These are phyloP conservation scores for Pelmatolapia mariae DNA, from an alignment of 2,113 vertebrate genomes.

Conservation along the genomic window DNA sequence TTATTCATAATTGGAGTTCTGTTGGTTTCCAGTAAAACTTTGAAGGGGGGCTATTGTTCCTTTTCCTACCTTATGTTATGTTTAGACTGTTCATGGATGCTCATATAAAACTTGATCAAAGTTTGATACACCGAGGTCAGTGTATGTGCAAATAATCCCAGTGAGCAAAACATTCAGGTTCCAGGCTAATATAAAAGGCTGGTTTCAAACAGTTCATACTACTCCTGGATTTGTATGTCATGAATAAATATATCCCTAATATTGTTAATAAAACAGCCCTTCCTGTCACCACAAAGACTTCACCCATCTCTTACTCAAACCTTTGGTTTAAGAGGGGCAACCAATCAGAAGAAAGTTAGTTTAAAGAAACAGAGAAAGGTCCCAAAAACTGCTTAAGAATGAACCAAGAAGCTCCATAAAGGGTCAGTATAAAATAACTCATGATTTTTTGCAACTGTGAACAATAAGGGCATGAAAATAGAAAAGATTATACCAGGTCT, in stretches of 20 bases:
- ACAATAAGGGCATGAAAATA: not conserved
- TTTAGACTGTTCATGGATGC: not conserved
- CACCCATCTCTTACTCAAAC: not conserved
- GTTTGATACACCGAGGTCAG: not conserved
- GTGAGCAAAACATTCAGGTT: not conserved
- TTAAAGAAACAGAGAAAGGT: not conserved
- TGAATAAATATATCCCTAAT: not conserved
- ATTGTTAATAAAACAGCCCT: not conserved
- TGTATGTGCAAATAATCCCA: not conserved
- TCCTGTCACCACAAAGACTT: not conserved
- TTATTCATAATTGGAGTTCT: not conserved
- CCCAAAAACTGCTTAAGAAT: not conserved
- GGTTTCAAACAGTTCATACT: not conserved
- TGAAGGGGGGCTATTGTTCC: not conserved
- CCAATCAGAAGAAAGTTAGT: not conserved
- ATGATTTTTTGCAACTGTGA: not conserved
- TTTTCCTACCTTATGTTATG: not conserved
- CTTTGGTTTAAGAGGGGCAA: not conserved
- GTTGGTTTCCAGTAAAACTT: not conserved
- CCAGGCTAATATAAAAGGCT: not conserved
- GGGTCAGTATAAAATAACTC: not conserved
- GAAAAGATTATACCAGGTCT: not conserved
- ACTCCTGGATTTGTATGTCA: not conserved
- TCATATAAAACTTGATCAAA: not conserved
- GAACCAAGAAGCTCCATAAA: not conserved